Evolutionary conservation across 2,797 vertebrate species (phyloP).

Genomic region (Mus caroli): DNA sequence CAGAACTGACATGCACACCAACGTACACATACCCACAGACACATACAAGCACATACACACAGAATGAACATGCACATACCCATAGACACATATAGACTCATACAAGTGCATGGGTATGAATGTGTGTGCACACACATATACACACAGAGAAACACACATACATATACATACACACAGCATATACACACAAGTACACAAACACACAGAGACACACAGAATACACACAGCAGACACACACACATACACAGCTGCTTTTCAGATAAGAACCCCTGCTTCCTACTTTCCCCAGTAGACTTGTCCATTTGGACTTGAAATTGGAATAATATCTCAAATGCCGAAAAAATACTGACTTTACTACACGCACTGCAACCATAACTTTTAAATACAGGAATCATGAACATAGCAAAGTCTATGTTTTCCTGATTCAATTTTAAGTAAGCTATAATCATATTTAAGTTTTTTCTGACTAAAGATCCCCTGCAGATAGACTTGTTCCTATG

Average conservation of each 20-base stretch:
- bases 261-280: conserved; percentile 33
- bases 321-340: conserved; percentile 40
- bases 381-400: background rate
- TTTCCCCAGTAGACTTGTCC: background rate
- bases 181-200: background rate
- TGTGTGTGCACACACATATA: background rate
- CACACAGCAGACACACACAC: background rate
- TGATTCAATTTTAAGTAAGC: background rate
- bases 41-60: too few species aligned
- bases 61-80: background rate
- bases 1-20: background rate
- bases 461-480: background rate
- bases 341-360: background rate
- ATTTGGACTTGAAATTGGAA: background rate
- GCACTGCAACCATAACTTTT: background rate
- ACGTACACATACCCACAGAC: background rate
- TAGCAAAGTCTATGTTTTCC: background rate
- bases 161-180: background rate
- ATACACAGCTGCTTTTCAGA: background rate
- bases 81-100: background rate
- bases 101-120: background rate
- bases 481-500: background rate
- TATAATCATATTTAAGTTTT: background rate
- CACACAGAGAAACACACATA: background rate
- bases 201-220: background rate